These are phyloP conservation scores for Atopsyche davidsoni DNA, from an alignment of 1,140 invertebrate species.

Conservation along the genomic window DNA sequence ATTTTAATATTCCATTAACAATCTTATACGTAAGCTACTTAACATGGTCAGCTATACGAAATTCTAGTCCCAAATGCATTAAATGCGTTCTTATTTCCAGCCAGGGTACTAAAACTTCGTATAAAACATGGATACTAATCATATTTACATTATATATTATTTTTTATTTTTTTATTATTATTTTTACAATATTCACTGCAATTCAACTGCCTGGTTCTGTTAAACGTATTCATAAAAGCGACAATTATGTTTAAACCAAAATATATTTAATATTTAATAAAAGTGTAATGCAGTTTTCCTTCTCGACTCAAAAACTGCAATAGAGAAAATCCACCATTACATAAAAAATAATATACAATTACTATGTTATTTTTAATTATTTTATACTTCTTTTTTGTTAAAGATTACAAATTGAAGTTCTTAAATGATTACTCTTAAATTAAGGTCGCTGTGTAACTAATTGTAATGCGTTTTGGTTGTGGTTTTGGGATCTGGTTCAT, in stretches of 20 bases:
- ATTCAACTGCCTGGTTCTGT: no score
- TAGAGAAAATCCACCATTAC: no score
- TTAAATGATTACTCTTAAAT: background rate
- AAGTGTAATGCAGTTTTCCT: conserved; percentile 8
- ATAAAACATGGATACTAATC: background rate
- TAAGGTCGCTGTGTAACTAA: background rate
- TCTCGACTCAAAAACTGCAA: conserved; percentile 16
- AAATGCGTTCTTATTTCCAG: background rate
- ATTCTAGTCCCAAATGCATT: background rate
- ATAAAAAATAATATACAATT: no score
- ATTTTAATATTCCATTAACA: no score
- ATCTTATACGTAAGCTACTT: no score
- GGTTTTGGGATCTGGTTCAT: background rate
- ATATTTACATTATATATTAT: background rate
- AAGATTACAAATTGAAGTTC: background rate
- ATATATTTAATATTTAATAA: background rate
- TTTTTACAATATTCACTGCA: no score
- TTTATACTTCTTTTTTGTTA: no score
- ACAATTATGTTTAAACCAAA: conserved; percentile 3
- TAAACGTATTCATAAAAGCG: conserved; percentile 7
- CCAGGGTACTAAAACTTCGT: background rate
- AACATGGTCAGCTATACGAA: no score
- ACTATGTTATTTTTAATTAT: no score
- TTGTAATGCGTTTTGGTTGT: background rate
- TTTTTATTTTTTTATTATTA: background rate